Base-by-base conservation (phyloP, 2,797 vertebrate species). In the Muscicapa striata region DNA sequence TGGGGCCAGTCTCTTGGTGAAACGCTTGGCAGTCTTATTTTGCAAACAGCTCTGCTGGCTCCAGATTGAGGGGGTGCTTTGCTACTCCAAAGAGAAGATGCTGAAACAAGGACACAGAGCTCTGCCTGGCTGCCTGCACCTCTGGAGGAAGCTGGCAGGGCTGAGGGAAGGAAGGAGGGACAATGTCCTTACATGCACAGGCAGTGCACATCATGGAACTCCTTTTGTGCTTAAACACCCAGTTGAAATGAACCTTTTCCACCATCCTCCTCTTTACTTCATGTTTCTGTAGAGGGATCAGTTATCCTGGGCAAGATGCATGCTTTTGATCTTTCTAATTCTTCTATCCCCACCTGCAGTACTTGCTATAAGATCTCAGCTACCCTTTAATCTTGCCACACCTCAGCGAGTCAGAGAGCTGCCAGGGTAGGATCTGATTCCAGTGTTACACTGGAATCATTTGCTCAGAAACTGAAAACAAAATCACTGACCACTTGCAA, bases 311-410 rank as follows among this genome's bases (percentile, higher is more conserved):
- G 67, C 69, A 88, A 88, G 66, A 27, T 74, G 40, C 5, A 5
- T 32, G 59, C 4, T 81, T 93, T 23, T 81, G 72, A 94, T 79
- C 69, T 78, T 88, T 75, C 73, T 16, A 16, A 54, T 62, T 54
- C 70, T 62, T 24, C 86, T 51, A 66, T 67, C 30, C n/a, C 41
- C 41, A 48, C 69, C 46, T 94, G 51, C 3, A 1, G 58, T 19
- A 68, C 59, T 85, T 27, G 51, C 62, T 88, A 11, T 57, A 43
- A 73, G 76, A 75, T 79, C 83, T 84, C 62, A 15, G 77, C 67
- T 74, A 43, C n/a, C 11, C 49, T 94, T 93, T 93, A 76, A 91
- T 90, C 89, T 84, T 82, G 49, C 70, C 85, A 87, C 87, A 87
- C 70, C 74, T 94, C 91, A 62, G 48, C 21, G 6, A 79, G 51